Percentiles rank a stretch among this genome's conserved stretches.
phyloP scores from a whole-genome alignment of 2,797 vertebrate genomes.

The Poeciliopsis paucimaculata region DNA sequence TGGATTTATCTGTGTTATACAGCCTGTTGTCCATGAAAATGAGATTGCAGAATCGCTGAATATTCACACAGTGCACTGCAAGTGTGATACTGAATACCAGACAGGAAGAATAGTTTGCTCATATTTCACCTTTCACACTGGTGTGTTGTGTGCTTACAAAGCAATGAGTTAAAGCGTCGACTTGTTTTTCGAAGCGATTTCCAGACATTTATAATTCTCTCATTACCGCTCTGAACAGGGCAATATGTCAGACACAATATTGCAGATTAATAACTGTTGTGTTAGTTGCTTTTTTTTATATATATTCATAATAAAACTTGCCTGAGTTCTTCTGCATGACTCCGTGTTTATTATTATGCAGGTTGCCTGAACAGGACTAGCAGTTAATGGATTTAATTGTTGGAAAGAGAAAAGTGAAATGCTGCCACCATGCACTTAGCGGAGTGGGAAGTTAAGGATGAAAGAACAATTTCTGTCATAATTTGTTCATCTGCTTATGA shows the following conservation, averaged over 20 bases:
- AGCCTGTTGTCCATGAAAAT: slow-evolving; percentile 6
- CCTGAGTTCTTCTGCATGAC: background rate
- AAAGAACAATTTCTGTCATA: slow-evolving; percentile 26
- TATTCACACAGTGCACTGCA: background rate
- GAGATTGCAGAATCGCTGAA: background rate
- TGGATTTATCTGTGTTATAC: background rate
- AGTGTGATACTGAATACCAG: slow-evolving; percentile 32
- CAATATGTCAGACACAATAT: slow-evolving; percentile 32
- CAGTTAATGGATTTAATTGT: slow-evolving; percentile 12
- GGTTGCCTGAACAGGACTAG: slow-evolving; percentile 15
- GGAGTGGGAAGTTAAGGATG: slow-evolving; percentile 19
- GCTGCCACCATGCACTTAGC: slow-evolving; percentile 21
- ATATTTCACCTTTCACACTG: slow-evolving; percentile 51
- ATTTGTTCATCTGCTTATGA: slow-evolving; percentile 47
- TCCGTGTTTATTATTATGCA: slow-evolving; percentile 2
- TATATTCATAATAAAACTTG: background rate
- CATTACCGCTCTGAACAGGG: slow-evolving; percentile 10
- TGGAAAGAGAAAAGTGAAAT: slow-evolving; percentile 29
- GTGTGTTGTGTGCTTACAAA: slow-evolving; percentile 54
- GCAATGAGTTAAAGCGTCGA: slow-evolving; percentile 34
- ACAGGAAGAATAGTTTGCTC: slow-evolving; percentile 43
- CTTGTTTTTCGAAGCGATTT: slow-evolving; percentile 40
- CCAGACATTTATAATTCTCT: slow-evolving; percentile 34
- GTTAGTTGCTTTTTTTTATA: background rate
- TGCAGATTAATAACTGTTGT: slow-evolving; percentile 23